These are phyloP conservation scores for Scolopax mira DNA, from an alignment of 2,113 vertebrate genomes.

Conservation along the genomic window DNA sequence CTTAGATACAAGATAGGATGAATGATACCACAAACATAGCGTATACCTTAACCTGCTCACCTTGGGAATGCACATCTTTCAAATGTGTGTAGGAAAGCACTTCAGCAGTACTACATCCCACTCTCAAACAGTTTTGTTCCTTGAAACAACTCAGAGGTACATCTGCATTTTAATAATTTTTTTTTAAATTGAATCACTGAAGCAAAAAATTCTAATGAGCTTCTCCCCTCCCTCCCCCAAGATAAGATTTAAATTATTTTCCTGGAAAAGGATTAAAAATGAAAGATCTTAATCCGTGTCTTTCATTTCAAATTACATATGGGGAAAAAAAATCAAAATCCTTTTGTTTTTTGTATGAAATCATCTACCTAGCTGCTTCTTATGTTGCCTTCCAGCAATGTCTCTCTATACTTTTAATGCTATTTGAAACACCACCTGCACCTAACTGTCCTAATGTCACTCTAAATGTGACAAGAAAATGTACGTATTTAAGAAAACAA, in stretches of 20 bases:
- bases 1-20: neutral
- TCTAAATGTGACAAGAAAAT: neutral
- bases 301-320: conserved; percentile 56
- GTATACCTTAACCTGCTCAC: neutral
- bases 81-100: neutral
- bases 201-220: conserved; percentile 37
- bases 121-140: neutral
- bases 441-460: neutral
- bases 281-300: conserved; percentile 29
- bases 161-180: neutral
- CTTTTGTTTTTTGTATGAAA: conserved; percentile 20
- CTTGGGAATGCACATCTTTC: neutral
- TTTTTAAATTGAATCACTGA: neutral
- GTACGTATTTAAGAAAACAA: neutral
- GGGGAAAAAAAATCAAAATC: neutral
- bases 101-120: neutral
- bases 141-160: neutral
- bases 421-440: neutral
- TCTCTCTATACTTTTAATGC: neutral
- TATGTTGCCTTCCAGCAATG: conserved; percentile 14
- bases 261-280: conserved; percentile 23
- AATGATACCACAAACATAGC: neutral
- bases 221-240: neutral
- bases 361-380: neutral
- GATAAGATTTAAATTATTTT: conserved; percentile 58